Conservation (phyloP, 2,888 invertebrate genomes). For the Tubiluchus corallicola region DNA sequence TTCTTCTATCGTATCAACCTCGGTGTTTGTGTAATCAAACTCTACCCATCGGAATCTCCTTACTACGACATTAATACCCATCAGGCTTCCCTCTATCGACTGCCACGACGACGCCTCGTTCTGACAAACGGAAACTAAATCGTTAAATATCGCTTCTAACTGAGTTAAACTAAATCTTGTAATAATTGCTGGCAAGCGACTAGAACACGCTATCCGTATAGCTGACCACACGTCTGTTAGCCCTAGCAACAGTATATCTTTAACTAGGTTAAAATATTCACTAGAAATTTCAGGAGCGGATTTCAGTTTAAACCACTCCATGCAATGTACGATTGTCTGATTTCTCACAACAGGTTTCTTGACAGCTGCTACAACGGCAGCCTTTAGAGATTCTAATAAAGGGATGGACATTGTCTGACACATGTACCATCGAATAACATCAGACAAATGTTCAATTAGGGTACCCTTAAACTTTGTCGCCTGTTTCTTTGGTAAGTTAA, state of each 20-base stretch:
- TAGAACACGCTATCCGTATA: conserved; percentile 21
- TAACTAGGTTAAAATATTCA: conserved; percentile 13
- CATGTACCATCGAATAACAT: conserved; percentile 17
- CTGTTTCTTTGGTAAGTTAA: conserved; percentile 15
- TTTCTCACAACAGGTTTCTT: conserved; percentile 22
- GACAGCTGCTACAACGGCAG: conserved; percentile 13
- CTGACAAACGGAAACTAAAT: background rate
- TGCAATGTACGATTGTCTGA: conserved; percentile 19
- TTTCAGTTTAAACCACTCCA: conserved; percentile 20
- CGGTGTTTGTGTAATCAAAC: background rate
- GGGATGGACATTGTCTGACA: conserved; percentile 15
- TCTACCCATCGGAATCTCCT: conserved; percentile 17
- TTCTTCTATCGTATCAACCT: background rate
- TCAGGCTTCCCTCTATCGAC: background rate
- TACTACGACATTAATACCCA: conserved; percentile 19
- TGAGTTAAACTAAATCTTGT: background rate
- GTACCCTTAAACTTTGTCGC: conserved; percentile 17
- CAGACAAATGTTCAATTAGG: conserved; percentile 18
- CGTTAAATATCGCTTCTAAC: background rate
- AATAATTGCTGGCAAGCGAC: conserved; percentile 15
- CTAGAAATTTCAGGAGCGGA: conserved; percentile 14
- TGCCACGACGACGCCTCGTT: background rate
- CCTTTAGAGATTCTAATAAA: conserved; percentile 14
- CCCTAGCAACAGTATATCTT: conserved; percentile 19
- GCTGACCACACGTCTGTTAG: conserved; percentile 26